Evolutionary conservation across 1,140 invertebrate genomes (phyloP).

Genomic region (Lordiphosa clarofinis): DNA sequence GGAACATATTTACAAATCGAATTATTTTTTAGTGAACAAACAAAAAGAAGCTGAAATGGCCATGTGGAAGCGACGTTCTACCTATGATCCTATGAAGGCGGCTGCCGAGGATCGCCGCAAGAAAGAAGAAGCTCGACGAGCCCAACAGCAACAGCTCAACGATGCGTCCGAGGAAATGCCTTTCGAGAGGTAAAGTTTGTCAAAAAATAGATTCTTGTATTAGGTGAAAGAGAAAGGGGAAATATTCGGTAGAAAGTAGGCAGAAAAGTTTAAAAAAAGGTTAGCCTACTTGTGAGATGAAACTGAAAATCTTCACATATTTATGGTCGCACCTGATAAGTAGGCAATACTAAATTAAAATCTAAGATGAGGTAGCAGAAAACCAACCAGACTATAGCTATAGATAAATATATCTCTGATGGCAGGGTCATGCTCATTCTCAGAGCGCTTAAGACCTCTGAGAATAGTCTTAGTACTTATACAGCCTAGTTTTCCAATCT

Average conservation of each 20-base stretch:
- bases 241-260: neutral
- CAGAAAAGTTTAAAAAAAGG: too few relatives aligned
- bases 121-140: slow-evolving; percentile 79
- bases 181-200: slow-evolving; percentile 66
- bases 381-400: too few relatives aligned
- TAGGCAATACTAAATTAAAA: too few relatives aligned
- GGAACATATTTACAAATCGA: neutral
- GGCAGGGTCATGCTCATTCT: too few relatives aligned
- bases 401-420: too few relatives aligned
- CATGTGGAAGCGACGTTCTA: slow-evolving; percentile 94
- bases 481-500: too few relatives aligned
- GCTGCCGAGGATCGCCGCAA: slow-evolving; percentile 89
- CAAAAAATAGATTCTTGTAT: neutral
- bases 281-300: too few relatives aligned
- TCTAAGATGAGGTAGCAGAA: too few relatives aligned
- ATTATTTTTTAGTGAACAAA: slow-evolving; percentile 79
- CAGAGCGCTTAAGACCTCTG: too few relatives aligned
- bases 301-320: too few relatives aligned
- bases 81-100: slow-evolving; percentile 93
- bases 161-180: slow-evolving; percentile 45
- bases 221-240: neutral
- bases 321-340: too few relatives aligned
- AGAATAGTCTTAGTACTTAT: too few relatives aligned
- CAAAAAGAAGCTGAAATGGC: slow-evolving; percentile 91
- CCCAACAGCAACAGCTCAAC: slow-evolving; percentile 48